phyloP scores from a whole-genome alignment of 2,888 invertebrate species.

The Hypsopygia costalis region DNA sequence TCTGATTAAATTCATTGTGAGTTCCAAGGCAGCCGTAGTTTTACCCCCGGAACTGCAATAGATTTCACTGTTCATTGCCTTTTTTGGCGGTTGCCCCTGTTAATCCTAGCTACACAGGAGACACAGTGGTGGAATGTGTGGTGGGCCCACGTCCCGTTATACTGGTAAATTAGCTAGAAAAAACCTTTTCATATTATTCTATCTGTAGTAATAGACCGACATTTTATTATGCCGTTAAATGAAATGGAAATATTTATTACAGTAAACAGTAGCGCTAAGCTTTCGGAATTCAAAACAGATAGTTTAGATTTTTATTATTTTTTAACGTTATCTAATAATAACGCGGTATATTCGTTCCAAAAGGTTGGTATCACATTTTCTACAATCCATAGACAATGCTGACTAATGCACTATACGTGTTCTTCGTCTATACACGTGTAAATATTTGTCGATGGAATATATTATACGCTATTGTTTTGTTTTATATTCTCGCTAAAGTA shows the following conservation, averaged over 20 bases:
- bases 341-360: background rate
- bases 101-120: too few species aligned
- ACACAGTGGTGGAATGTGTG: too few species aligned
- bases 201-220: too few species aligned
- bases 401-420: conserved; percentile 38
- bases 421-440: conserved; percentile 31
- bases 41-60: too few species aligned
- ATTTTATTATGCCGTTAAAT: background rate
- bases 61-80: too few species aligned
- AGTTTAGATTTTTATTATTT: background rate
- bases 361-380: conserved; percentile 1
- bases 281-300: conserved; percentile 1
- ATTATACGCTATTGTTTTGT: conserved; percentile 40
- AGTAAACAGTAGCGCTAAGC: conserved; percentile 3
- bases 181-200: too few species aligned
- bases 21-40: too few species aligned
- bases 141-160: too few species aligned
- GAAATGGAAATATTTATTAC: background rate
- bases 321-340: too few species aligned
- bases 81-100: too few species aligned
- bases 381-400: conserved; percentile 10
- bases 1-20: too few species aligned
- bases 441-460: conserved; percentile 36
- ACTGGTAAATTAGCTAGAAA: too few species aligned
- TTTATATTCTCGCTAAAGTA: conserved; percentile 15